These are phyloP conservation scores for Montipora capitata DNA, from an alignment of 92 coral and sea anemone species.

Conservation along the genomic window DNA sequence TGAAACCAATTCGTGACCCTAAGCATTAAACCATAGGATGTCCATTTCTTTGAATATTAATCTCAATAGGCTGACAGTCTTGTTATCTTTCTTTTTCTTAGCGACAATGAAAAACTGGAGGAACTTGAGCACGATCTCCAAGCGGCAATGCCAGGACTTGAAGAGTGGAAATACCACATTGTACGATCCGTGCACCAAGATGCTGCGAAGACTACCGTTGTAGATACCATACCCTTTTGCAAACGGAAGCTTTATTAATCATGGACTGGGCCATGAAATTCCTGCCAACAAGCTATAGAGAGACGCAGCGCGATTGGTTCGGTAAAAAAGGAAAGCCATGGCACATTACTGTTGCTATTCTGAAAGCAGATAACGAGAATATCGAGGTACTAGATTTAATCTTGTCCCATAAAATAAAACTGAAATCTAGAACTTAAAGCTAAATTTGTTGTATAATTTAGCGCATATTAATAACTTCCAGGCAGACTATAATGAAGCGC, in stretches of 20 bases:
- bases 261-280: neutral
- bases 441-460: neutral
- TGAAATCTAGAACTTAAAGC: neutral
- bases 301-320: constrained; percentile 19
- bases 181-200: constrained; percentile 17
- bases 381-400: neutral
- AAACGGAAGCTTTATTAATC: constrained; percentile 26
- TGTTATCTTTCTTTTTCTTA: neutral
- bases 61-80: neutral
- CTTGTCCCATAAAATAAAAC: neutral
- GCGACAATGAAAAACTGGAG: constrained; percentile 29
- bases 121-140: constrained; percentile 49
- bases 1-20: no score
- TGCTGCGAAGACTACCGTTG: constrained; percentile 33
- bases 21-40: neutral
- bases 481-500: neutral
- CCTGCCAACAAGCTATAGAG: constrained; percentile 32
- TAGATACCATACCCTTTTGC: constrained; percentile 21
- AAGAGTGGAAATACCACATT: constrained; percentile 34
- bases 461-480: neutral
- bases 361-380: neutral
- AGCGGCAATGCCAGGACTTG: constrained; percentile 33
- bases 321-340: constrained; percentile 5
- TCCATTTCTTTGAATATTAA: neutral
- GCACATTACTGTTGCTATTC: constrained; percentile 27